These are phyloP conservation scores for Alouatta caraya DNA, from an alignment of 2,797 vertebrate genomes.

Conservation along the genomic window DNA sequence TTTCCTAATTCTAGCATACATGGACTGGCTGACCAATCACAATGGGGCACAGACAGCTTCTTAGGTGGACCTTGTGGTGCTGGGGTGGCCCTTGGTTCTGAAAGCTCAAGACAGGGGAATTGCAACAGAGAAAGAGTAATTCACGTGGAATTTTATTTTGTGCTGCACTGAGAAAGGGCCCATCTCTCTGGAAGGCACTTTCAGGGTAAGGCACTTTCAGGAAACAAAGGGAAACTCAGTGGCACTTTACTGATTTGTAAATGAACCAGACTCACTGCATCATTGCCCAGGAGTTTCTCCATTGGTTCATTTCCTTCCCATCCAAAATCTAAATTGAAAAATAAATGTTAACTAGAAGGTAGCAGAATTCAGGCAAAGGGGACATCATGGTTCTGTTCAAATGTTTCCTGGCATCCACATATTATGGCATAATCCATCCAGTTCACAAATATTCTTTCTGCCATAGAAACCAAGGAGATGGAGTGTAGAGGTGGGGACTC, in stretches of 20 bases:
- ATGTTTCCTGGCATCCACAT: neutral
- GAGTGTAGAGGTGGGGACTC: neutral
- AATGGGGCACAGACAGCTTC: neutral
- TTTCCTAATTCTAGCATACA: accelerated
- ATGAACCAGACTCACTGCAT: neutral
- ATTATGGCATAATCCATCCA: neutral
- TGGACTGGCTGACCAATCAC: neutral
- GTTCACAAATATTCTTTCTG: neutral
- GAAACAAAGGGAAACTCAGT: neutral
- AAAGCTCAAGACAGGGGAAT: neutral
- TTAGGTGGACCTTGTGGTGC: accelerated
- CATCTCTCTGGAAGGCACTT: neutral
- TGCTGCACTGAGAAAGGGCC: neutral
- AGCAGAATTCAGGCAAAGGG: neutral
- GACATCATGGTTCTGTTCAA: neutral
- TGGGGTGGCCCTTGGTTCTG: neutral
- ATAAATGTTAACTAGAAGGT: neutral
- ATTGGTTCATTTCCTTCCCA: neutral
- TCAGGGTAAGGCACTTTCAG: neutral
- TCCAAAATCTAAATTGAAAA: neutral
- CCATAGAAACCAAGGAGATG: neutral
- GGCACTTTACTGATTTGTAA: neutral
- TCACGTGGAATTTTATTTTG: neutral
- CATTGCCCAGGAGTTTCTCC: neutral
- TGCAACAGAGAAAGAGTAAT: neutral